phyloP scores from a whole-genome alignment of 2,113 vertebrate genomes.

The Microtus richardsoni region DNA sequence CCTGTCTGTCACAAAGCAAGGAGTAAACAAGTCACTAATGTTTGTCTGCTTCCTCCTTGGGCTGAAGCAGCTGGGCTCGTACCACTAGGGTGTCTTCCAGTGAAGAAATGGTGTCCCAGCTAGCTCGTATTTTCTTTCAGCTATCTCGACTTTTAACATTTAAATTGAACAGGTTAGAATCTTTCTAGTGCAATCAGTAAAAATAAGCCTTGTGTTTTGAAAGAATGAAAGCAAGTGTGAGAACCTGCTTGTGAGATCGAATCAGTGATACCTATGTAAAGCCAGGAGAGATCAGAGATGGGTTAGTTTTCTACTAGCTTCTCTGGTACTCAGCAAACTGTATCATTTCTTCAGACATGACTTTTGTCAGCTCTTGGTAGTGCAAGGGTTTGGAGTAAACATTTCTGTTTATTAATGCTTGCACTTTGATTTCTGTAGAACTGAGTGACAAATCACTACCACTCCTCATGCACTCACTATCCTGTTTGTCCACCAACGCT shows the following conservation, averaged over 20 bases:
- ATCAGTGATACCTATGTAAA: background rate
- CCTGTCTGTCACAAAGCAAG: background rate
- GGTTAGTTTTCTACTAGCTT: background rate
- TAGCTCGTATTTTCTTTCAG: background rate
- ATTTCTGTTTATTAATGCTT: background rate
- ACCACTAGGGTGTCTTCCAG: background rate
- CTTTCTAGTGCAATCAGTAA: background rate
- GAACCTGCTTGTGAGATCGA: slow-evolving; percentile 4
- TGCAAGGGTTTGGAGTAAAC: background rate
- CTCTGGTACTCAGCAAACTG: slow-evolving; percentile 1
- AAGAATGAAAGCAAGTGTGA: background rate
- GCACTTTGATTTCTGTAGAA: background rate
- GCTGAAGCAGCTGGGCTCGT: background rate
- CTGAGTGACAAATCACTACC: background rate
- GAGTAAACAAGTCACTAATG: background rate
- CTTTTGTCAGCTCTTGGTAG: background rate
- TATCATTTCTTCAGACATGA: background rate
- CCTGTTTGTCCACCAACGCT: background rate
- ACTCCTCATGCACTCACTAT: background rate
- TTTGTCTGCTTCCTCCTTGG: background rate
- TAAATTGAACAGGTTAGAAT: background rate
- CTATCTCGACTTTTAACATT: no score
- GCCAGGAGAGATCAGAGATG: background rate
- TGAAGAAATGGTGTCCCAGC: background rate
- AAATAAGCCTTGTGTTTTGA: background rate